Evolutionary conservation across 2,113 vertebrate genomes (phyloP), one percentile per base, ranked within the genome.

Genomic region (Tupaia chinensis): DNA sequence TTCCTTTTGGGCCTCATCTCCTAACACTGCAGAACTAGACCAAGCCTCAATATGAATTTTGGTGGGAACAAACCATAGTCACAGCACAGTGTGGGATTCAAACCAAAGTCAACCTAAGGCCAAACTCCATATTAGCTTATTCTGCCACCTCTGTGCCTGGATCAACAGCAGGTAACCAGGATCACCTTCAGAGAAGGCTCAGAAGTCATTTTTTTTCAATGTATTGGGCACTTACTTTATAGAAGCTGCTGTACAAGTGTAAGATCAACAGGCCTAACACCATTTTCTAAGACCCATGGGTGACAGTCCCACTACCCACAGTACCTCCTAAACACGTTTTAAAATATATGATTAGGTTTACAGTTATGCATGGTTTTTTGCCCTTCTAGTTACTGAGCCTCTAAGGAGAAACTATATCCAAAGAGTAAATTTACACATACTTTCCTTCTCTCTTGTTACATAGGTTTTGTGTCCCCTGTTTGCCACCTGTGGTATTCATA

Each of bases 261-360:
- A 56, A 77, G 53, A 65, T 74, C 34, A 74, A 8, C 53, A 29
- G 77, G 11, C 6, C 53, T 25, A 58, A 23, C 1, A 72, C 34
- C 34, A 70, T 22, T 82, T 86, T 69, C n/a, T 53, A 23, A 72
- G 61, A 44, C 61, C 29, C 32, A 25, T 11, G 17, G 4, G 76
- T 76, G 74, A 54, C 12, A 72, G 13, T 60, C 65, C 13, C 13
- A 32, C 77, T 78, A 53, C 5, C 7, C 10, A 60, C 3, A 63
- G 25, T 9, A 69, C 54, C n/a, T 86, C 23, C 3, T 60, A 11
- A 87, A 34, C 29, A 9, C 56, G 27, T 60, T 22, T 27, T 70
- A 54, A 74, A 72, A 65, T 10, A 27, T 97, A 80, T 85, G 12
- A 73, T 91, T 87, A 79, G 22, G 72, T 80, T 93, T 89, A 73